These are phyloP conservation scores for Oceanodroma tethys DNA, from an alignment of 2,113 vertebrate species.

Conservation along the genomic window DNA sequence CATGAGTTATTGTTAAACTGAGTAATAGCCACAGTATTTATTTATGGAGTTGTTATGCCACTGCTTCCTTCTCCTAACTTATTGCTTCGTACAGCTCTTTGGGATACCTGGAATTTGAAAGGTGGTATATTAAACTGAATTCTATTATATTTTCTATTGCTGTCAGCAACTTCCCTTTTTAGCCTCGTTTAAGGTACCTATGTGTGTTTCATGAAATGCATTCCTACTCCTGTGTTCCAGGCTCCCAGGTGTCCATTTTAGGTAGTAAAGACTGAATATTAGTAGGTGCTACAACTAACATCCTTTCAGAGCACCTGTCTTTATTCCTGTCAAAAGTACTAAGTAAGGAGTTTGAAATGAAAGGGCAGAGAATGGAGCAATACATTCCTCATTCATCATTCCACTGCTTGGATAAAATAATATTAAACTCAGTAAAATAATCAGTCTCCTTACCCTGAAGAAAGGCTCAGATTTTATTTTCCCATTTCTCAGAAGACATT, in stretches of 20 bases:
- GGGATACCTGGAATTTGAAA: constrained; percentile 38
- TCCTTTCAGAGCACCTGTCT: background rate
- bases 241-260: background rate
- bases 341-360: background rate
- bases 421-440: constrained; percentile 10
- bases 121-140: constrained; percentile 28
- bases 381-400: background rate
- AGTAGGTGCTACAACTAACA: background rate
- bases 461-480: background rate
- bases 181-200: background rate
- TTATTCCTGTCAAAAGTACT: background rate
- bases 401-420: background rate
- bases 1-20: constrained; percentile 18
- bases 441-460: background rate
- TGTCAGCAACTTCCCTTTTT: constrained; percentile 29
- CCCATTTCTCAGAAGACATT: background rate
- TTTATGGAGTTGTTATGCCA: constrained; percentile 7
- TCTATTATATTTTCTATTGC: constrained; percentile 37
- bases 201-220: background rate
- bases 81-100: constrained; percentile 45
- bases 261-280: background rate
- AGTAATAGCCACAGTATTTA: constrained; percentile 23
- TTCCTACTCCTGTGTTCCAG: background rate
- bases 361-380: background rate
- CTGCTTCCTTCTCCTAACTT: constrained; percentile 18